Conservation (phyloP, 2,888 invertebrate species). For the Drosophila conformis region DNA sequence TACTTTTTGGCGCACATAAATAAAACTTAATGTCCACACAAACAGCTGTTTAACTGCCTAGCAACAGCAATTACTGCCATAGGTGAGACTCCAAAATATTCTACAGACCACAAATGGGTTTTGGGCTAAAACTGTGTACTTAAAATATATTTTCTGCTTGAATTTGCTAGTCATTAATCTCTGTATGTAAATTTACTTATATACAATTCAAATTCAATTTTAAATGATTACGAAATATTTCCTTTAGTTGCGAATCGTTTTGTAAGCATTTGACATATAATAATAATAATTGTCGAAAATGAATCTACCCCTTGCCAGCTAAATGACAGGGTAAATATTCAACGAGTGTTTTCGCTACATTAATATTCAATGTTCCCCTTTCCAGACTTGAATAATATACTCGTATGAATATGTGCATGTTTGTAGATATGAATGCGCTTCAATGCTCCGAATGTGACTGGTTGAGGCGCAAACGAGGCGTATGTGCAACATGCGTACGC, state of each 20-base stretch:
- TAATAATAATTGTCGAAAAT: background rate
- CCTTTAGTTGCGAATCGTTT: background rate
- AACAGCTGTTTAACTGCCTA: constrained; percentile 60
- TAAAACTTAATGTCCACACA: constrained; percentile 67
- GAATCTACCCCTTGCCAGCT: background rate
- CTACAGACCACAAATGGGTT: background rate
- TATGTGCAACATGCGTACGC: constrained; percentile 77
- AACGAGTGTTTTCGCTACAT: constrained; percentile 22
- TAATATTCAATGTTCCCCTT: constrained; percentile 38
- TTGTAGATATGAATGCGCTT: constrained; percentile 33
- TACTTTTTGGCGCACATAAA: constrained; percentile 64
- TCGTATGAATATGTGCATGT: constrained; percentile 23
- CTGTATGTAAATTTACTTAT: background rate
- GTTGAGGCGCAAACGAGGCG: constrained; percentile 62
- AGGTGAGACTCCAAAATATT: constrained; percentile 14
- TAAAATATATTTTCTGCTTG: background rate
- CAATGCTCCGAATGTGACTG: constrained; percentile 37
- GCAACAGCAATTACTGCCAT: background rate
- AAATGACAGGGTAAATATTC: background rate
- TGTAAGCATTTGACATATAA: background rate
- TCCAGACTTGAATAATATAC: constrained; percentile 61
- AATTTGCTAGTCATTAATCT: background rate
- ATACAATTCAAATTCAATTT: background rate
- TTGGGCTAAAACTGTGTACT: background rate
- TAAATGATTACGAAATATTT: background rate